Conservation (phyloP, 2,888 invertebrate species). For the Dichetophora obliterata region DNA sequence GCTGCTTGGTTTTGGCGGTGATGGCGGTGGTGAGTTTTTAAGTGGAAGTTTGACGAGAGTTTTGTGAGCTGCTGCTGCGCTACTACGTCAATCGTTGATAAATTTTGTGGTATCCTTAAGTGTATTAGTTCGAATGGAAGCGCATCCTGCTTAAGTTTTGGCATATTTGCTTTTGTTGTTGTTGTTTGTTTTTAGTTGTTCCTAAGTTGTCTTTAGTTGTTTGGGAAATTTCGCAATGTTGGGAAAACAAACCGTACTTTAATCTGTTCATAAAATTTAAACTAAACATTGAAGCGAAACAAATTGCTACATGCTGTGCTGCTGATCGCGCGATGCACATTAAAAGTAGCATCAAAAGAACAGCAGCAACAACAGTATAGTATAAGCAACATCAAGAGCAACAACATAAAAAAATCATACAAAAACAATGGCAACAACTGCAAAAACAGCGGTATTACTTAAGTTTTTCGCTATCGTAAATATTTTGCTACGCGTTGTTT, state of each 20-base stretch:
- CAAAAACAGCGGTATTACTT: slow-evolving; percentile 5
- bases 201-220: not conserved
- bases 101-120: slow-evolving; percentile 28
- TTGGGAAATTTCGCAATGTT: not conserved
- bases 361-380: slow-evolving; percentile 3
- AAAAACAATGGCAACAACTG: slow-evolving; percentile 10
- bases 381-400: not conserved
- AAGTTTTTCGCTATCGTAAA: not conserved
- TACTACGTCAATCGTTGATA: slow-evolving; percentile 24
- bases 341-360: not conserved
- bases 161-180: not conserved
- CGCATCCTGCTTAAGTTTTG: not conserved
- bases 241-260: slow-evolving; percentile 12
- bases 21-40: not conserved
- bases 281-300: not conserved
- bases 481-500: not conserved
- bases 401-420: not conserved
- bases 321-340: not conserved
- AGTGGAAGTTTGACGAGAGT: not conserved
- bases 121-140: not conserved
- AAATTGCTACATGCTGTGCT: not conserved
- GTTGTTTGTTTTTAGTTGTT: not conserved
- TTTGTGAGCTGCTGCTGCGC: not conserved
- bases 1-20: not conserved
- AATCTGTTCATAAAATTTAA: slow-evolving; percentile 32